A percentile compares a stretch with the other conserved stretches of the same genome.
Evolutionary conservation across 2,797 vertebrate genomes (phyloP).

Genomic region (Ptychadena robeensis): DNA sequence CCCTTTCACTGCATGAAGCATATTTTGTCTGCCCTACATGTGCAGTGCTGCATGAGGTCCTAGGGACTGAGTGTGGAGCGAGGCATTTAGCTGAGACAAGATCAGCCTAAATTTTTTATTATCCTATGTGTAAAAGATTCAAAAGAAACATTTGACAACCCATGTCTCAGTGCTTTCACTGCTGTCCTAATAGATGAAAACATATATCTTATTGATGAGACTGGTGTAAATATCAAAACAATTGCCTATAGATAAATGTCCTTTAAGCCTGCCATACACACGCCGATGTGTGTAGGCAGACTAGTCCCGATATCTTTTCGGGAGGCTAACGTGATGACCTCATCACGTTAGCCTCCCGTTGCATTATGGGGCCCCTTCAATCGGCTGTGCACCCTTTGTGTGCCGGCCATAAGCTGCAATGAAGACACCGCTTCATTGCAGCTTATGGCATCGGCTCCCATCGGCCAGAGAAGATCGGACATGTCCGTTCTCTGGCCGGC

Average conservation of each 20-base stretch:
- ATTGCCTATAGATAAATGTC: neutral
- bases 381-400: too few species aligned
- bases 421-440: too few species aligned
- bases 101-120: constrained; percentile 38
- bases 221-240: neutral
- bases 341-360: too few species aligned
- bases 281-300: too few species aligned
- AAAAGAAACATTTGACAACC: constrained; percentile 9
- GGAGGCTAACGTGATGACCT: too few species aligned
- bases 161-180: neutral
- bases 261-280: too few species aligned
- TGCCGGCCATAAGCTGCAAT: too few species aligned
- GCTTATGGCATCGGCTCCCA: too few species aligned
- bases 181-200: constrained; percentile 6
- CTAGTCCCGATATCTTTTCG: too few species aligned
- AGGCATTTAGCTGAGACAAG: constrained; percentile 45
- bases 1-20: neutral
- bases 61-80: constrained; percentile 17
- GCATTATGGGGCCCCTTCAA: too few species aligned
- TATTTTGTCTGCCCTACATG: constrained; percentile 45
- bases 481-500: too few species aligned
- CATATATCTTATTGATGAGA: constrained; percentile 3
- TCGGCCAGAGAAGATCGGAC: too few species aligned
- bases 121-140: neutral
- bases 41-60: constrained; percentile 51